Evolutionary conservation across 2,797 vertebrate genomes (phyloP).

Genomic region (Pseudochaenichthys georgianus): DNA sequence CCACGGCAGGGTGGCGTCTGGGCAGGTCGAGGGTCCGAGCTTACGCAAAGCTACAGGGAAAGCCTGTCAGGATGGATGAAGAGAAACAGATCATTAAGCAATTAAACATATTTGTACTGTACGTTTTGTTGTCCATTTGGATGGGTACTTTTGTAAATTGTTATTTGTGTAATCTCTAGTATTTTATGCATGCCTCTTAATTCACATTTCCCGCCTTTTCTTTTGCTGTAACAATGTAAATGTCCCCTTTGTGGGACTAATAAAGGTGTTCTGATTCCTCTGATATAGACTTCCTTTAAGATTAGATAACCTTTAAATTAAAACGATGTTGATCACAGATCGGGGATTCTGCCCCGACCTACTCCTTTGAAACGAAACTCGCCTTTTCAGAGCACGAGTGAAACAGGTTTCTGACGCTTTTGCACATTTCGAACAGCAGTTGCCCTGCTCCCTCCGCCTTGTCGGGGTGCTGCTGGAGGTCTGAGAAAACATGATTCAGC

Average conservation of each 20-base stretch:
- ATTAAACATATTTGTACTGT: too few relatives aligned
- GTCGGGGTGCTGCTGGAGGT: conserved; percentile 88
- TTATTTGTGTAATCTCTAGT: too few relatives aligned
- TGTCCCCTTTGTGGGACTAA: too few relatives aligned
- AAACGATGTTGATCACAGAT: background rate
- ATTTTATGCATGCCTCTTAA: too few relatives aligned
- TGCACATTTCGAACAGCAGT: conserved; percentile 97
- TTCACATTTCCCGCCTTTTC: too few relatives aligned
- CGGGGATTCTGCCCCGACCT: too few relatives aligned
- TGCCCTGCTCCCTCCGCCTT: conserved; percentile 93
- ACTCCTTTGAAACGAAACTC: conserved; percentile 48
- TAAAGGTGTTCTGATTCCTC: too few relatives aligned
- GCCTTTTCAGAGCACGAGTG: conserved; percentile 92
- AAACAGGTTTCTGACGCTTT: conserved; percentile 94
- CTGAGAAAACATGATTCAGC: conserved; percentile 90
- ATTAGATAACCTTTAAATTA: background rate
- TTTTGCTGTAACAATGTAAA: too few relatives aligned
- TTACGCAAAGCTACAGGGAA: conserved; percentile 88
- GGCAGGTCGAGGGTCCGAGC: conserved; percentile 88
- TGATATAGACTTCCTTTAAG: too few relatives aligned
- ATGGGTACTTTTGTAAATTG: too few relatives aligned
- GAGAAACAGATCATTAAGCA: background rate
- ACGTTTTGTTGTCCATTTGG: too few relatives aligned
- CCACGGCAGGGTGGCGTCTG: conserved; percentile 86
- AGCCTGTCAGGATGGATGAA: conserved; percentile 77